A percentile compares a stretch with the other conserved stretches of the same genome.
Conservation (phyloP, 1,140 invertebrate species). For the Drosophila pachea region DNA sequence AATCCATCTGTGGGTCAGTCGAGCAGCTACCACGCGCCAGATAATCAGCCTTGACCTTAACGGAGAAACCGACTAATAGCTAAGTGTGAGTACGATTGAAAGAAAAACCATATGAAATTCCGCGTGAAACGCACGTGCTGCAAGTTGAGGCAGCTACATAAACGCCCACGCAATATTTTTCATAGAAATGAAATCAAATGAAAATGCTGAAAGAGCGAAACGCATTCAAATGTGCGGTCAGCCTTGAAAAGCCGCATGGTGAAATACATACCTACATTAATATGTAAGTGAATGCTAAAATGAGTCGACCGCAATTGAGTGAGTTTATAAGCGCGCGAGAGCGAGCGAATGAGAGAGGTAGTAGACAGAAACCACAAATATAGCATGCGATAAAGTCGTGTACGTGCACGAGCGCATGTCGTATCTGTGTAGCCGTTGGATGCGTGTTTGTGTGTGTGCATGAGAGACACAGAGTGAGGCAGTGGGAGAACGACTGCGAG, state of each 20-base stretch:
- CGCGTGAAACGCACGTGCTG: constrained; percentile 38
- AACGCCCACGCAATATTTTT: constrained; percentile 18
- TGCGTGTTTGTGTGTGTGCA: neutral
- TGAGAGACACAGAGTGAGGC: constrained; percentile 1
- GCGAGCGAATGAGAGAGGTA: neutral
- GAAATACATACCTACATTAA: neutral
- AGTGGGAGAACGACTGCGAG: constrained; percentile 17
- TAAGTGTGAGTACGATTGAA: constrained; percentile 12
- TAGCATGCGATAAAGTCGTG: constrained; percentile 64
- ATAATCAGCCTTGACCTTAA: constrained; percentile 37
- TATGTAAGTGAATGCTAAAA: constrained; percentile 17
- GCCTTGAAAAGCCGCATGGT: constrained; percentile 50
- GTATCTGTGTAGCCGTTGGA: constrained; percentile 51
- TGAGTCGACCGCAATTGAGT: constrained; percentile 16
- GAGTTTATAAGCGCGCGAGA: neutral
- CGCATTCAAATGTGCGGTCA: constrained; percentile 48
- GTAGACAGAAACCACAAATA: constrained; percentile 23
- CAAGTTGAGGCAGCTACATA: constrained; percentile 15
- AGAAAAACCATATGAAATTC: constrained; percentile 16
- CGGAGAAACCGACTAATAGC: constrained; percentile 4
- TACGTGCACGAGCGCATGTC: constrained; percentile 47
- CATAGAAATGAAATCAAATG: constrained; percentile 12
- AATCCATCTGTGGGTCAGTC: constrained; percentile 12
- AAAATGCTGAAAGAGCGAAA: constrained; percentile 45
- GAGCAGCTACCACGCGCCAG: neutral